Base-by-base conservation (phyloP, 2,888 invertebrate genomes). In the Thymelicus sylvestris region DNA sequence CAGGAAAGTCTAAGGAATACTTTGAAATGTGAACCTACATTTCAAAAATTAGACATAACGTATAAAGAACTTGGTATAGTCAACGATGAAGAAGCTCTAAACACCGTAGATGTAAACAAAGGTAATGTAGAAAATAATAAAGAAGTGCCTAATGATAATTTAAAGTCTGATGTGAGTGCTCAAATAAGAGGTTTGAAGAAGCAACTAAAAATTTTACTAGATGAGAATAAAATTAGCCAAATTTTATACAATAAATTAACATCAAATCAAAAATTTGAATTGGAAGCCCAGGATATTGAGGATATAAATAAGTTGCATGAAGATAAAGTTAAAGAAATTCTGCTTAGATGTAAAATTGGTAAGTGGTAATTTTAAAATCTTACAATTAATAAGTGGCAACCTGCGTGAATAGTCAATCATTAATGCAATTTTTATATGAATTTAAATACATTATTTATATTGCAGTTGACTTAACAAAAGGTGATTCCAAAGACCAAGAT, bases 261-360 rank as follows among this genome's bases (percentile, higher is more conserved):
- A 2, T 89, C 94, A 0, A 88, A 91, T 60, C 85, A 89, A 65
- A 91, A 87, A 73, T 93, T 94, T 72, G 87, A 91, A 65, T 77
- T 94, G 74, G 85, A 89, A n/a, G 84, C 89, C 0, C 81, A 84
- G n/a, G 95, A 95, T 74, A 92, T 94, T n/a, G 87, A 89, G 0
- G 86, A 92, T 71, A 87, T 94, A 52, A 94, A 95, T 76, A 86
- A 88, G 73, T 79, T 94, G 74, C 86, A 82, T 4, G 85, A 89
- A 50, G 84, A 86, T 59, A 82, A 81, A 61, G 79, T 92, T 4
- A 90, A 88, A 74, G 86, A 89, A 72, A 75, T 89, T 19, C 77
- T 92, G 44, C 73, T 92, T 10, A 91, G 83, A 78, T 88, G 81
- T 78, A 90, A 88, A 87, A 76, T 87, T 74, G 91, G 93, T 92